A percentile compares a stretch with the other conserved stretches of the same genome.
Evolutionary conservation across 2,888 invertebrate genomes (phyloP).

Genomic region (Spodoptera picta): DNA sequence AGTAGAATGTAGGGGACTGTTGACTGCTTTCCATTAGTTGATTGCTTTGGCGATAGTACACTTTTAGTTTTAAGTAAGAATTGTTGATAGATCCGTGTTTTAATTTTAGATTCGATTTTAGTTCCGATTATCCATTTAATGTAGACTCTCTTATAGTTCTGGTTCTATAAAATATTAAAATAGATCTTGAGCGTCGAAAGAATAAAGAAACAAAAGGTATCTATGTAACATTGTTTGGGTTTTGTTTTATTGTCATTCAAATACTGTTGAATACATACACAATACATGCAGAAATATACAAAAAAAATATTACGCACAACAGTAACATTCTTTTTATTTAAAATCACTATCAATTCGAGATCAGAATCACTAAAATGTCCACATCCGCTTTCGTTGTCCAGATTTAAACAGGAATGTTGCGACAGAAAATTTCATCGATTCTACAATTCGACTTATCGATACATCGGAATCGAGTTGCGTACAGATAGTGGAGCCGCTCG

Average conservation of each 20-base stretch:
- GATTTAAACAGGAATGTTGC: slow-evolving; percentile 37
- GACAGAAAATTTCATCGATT: slow-evolving; percentile 49
- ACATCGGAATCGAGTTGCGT: slow-evolving; percentile 34
- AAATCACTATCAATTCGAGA: slow-evolving; percentile 33
- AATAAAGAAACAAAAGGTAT: no score
- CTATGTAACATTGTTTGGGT: neutral
- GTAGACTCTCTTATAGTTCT: no score
- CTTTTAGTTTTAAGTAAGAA: slow-evolving; percentile 45
- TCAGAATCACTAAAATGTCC: slow-evolving; percentile 32
- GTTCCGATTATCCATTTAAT: no score
- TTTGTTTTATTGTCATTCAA: neutral
- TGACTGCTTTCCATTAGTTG: slow-evolving; percentile 53
- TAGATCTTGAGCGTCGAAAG: no score
- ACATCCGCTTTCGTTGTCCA: slow-evolving; percentile 46
- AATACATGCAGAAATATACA: slow-evolving; percentile 6
- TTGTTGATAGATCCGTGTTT: slow-evolving; percentile 31
- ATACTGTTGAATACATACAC: neutral
- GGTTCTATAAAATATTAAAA: no score
- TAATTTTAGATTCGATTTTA: neutral
- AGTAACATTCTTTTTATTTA: slow-evolving; percentile 1
- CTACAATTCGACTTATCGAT: slow-evolving; percentile 34
- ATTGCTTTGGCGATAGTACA: slow-evolving; percentile 51
- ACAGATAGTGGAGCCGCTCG: slow-evolving; percentile 55
- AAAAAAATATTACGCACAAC: neutral
- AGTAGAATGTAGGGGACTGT: slow-evolving; percentile 39